Evolutionary conservation across 2,113 vertebrate genomes (phyloP), one percentile per base, ranked within the genome.

Genomic region (Indri indri): DNA sequence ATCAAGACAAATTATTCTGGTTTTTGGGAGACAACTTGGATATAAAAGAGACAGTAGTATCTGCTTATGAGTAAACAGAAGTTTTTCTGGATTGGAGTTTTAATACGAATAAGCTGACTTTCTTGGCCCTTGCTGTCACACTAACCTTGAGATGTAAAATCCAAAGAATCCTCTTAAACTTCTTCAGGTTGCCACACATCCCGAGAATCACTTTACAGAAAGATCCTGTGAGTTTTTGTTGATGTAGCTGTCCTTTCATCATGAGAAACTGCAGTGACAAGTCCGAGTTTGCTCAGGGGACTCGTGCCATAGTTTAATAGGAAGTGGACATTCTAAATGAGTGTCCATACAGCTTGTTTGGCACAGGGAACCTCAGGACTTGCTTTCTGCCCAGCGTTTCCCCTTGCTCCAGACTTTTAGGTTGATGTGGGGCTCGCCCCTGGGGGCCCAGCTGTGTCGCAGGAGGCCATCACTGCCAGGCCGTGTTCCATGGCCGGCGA

Each of bases 71-170:
- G 65, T 93, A 80, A 81, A 74, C 6, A 73, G 11, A 83, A 37
- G 70, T 40, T 91, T 88, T 93, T 65, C 50, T 73, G n/a, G 27
- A 54, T 17, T 86, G n/a, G 65, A 37, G 27, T 94, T 96, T 86
- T 86, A 57, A 45, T 81, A 71, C 57, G 59, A 91, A 40, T 50
- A 65, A 54, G 47, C 23, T 74, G 57, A n/a, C 42, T 87, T 92
- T 79, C 71, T 89, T 80, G 70, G 16, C 68, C 25, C 73, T 79
- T 63, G 10, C 40, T 86, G 17, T 42, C 91, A 52, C 47, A n/a
- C 32, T 68, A 34, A 86, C 74, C 81, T 74, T 82, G 54, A 96
- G n/a, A 37, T 65, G 5, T 59, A 94, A 68, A 93, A 68, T 27
- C 40, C 37, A 6, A 50, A 76, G 71, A 61, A 82, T 81, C 80